A percentile compares a stretch with the other conserved stretches of the same genome.
Conservation (phyloP, 2,888 invertebrate species). For the Nemotelus pantherinus region DNA sequence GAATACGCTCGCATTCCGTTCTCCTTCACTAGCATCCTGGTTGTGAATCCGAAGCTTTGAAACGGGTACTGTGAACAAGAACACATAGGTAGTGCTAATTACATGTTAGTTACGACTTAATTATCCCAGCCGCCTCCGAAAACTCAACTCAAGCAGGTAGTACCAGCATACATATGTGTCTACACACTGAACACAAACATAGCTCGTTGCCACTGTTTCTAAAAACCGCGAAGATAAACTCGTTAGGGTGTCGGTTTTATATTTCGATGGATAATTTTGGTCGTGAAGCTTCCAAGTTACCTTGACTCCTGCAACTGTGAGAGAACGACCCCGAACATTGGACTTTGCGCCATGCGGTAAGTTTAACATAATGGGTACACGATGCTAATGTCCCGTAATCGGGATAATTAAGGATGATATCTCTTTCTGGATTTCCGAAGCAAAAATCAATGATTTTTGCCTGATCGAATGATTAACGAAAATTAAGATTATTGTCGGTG, state of each 20-base stretch:
- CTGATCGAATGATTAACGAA: constrained; percentile 34
- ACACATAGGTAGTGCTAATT: constrained; percentile 23
- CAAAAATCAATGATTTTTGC: constrained; percentile 46
- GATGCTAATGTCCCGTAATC: constrained; percentile 48
- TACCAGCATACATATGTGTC: neutral
- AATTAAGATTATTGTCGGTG: neutral
- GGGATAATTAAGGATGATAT: constrained; percentile 49
- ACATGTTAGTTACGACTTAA: constrained; percentile 31
- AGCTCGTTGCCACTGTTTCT: neutral
- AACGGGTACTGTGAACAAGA: constrained; percentile 1
- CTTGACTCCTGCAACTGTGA: neutral
- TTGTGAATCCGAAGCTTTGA: neutral
- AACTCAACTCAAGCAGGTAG: constrained; percentile 2
- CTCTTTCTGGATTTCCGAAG: constrained; percentile 44
- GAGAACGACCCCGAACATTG: too few species aligned
- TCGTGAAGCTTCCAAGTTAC: neutral
- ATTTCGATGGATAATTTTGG: neutral
- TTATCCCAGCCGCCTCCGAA: constrained; percentile 22
- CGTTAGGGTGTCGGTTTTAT: constrained; percentile 39
- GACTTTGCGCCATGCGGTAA: constrained; percentile 16
- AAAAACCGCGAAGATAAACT: constrained; percentile 19
- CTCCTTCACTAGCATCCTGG: too few species aligned
- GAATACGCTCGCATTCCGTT: too few species aligned
- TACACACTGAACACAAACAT: neutral
- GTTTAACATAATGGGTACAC: constrained; percentile 48